Base-by-base conservation (phyloP, 2,888 invertebrate species). In the Chymomyza amoena region DNA sequence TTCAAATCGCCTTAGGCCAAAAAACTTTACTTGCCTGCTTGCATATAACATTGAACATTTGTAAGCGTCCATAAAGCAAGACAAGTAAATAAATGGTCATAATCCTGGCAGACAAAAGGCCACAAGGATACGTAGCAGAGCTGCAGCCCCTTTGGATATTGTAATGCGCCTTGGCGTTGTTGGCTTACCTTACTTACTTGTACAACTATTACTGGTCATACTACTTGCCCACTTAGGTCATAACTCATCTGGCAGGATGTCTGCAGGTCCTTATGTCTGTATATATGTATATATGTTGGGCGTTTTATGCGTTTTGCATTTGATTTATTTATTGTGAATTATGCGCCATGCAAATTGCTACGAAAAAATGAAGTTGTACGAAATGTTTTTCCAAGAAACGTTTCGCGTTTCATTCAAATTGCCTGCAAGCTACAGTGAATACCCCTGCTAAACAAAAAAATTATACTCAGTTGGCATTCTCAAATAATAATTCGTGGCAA, bases 11-110 rank as follows among this genome's bases (percentile, higher is more conserved):
- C 88, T 84, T 84, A 86, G 77, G 79, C 54, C 50, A 32, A 64
- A 70, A 79, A 79, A 45, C 39, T 45, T 13, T 45, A 45, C 80
- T 77, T 79, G 32, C 32, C 32, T 45, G 39, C 18, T 50, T 59
- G 57, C 65, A 25, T 20, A 16, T 61, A 36, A 61, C 39, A 18
- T 77, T 70, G 77, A 74, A 77, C 71, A 78, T 78, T 75, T 78
- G 72, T 72, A 69, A 72, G 72, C 72, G 71, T 76, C 73, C 73
- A 56, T 66, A 69, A 70, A 79, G 73, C 70, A 79, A 78, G 85
- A 80, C 79, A 79, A 72, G 85, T 73, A 84, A 87, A 85, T 84
- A 84, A 85, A 87, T 84, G 83, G 76, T 78, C 88, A 85, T 84
- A 84, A 84, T 84, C 87, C 83, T 57, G 65, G 72, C 87, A 84